Evolutionary conservation across 2,113 vertebrate genomes (phyloP).

Genomic region (Eptesicus fuscus): DNA sequence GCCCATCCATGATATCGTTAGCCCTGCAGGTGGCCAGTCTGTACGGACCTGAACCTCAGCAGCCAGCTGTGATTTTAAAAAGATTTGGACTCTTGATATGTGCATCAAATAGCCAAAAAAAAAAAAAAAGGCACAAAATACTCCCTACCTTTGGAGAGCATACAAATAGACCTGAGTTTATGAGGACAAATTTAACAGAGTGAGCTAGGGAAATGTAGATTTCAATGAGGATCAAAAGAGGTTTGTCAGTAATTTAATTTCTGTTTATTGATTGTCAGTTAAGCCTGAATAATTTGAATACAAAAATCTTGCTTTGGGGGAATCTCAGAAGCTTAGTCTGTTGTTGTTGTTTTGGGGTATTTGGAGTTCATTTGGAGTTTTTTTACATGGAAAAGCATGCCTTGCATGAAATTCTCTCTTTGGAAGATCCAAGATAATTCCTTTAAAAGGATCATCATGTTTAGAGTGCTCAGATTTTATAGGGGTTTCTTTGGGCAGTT

Average conservation of each 20-base stretch:
- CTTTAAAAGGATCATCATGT: background rate
- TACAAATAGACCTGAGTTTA: background rate
- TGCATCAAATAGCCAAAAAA: background rate
- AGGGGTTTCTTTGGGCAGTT: background rate
- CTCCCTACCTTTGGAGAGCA: conserved; percentile 1
- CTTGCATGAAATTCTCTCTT: background rate
- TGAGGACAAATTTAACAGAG: background rate
- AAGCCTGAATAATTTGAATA: background rate
- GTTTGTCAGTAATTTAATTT: background rate
- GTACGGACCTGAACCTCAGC: background rate
- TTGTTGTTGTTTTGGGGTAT: background rate
- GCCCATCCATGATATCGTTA: background rate
- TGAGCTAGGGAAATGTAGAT: background rate
- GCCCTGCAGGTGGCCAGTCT: background rate
- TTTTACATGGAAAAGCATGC: background rate
- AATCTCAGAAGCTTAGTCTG: background rate
- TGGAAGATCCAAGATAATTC: background rate
- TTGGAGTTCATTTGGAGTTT: background rate
- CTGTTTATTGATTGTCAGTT: background rate
- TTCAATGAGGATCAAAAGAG: background rate
- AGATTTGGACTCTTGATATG: background rate
- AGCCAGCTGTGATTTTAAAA: conserved; percentile 17
- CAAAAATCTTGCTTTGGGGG: background rate
- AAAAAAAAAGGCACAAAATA: background rate
- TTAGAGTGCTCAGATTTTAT: background rate